Base-by-base conservation (phyloP, 2,888 invertebrate genomes). In the Amitus sp. region DNA sequence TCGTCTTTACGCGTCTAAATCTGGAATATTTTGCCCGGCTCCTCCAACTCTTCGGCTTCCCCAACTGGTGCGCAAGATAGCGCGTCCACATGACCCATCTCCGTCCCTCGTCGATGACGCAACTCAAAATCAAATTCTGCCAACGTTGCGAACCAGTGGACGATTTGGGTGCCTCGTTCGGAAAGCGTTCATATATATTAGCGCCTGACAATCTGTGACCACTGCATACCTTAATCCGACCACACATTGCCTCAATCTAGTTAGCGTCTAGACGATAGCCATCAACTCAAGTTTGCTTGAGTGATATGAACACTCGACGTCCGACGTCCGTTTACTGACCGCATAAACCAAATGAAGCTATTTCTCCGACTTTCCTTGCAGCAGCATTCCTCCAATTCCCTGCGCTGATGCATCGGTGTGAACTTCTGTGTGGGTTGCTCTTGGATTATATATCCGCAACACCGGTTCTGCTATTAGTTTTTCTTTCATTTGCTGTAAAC, bases 171-270 rank as follows among this genome's bases (percentile, higher is more conserved):
- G 12, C n/a, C 12, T 10, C n/a, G 43, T 43, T n/a, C 19, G 15
- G 12, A 18, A 18, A 5, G 43, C 23, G 12, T 43, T 43, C n/a
- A 43, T 1, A 17, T 19, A 10, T 18, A 43, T 19, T n/a, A n/a
- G n/a, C n/a, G n/a, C n/a, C n/a, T n/a, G n/a, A n/a, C n/a, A n/a
- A n/a, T n/a, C n/a, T n/a, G n/a, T n/a, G n/a, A n/a, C n/a, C n/a
- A n/a, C n/a, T n/a, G n/a, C n/a, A n/a, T n/a, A n/a, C n/a, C n/a
- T n/a, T 20, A 30, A 7, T 15, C 28, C 13, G 5, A 47, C 18
- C 15, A 47, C n/a, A 47, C 27, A 47, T 47, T 28, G 47, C 30
- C 47, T 12, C 15, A 47, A 30, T 10, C 47, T 12, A 13, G 23
- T 30, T 0, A 47, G 5, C 1, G 47, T 10, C 47, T 33, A 47